These are phyloP conservation scores for Enteromius thamalakanensis DNA, from an alignment of 2,797 vertebrate species.

Conservation along the genomic window DNA sequence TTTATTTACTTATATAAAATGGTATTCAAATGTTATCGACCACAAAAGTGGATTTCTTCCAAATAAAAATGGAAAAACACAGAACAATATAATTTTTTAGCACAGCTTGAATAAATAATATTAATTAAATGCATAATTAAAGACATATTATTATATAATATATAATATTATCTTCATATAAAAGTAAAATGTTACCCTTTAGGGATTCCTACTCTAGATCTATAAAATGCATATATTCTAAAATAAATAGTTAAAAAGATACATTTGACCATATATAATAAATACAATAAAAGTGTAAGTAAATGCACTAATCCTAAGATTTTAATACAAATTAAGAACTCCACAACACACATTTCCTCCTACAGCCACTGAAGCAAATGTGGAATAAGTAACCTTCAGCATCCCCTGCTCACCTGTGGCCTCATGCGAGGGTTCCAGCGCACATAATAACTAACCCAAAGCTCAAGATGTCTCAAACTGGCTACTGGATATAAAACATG, in stretches of 20 bases:
- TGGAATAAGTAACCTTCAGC: neutral
- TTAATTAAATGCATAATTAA: neutral
- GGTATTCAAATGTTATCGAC: neutral
- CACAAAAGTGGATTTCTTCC: neutral
- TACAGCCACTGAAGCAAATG: neutral
- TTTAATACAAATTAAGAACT: neutral
- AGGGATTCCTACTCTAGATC: neutral
- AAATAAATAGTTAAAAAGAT: neutral
- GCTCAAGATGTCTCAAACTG: constrained; percentile 89
- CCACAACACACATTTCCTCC: neutral
- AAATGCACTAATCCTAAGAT: neutral
- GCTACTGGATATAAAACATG: constrained; percentile 91
- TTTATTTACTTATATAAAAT: neutral
- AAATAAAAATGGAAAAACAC: neutral
- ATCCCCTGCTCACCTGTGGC: constrained; percentile 79
- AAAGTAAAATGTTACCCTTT: neutral
- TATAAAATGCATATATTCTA: neutral
- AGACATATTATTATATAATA: too few relatives aligned
- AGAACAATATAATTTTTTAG: neutral
- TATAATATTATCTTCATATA: neutral
- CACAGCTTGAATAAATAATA: neutral
- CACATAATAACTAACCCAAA: constrained; percentile 94
- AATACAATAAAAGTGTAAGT: neutral
- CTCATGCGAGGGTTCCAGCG: constrained; percentile 96
- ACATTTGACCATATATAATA: neutral